Percentiles rank a stretch among this genome's conserved stretches.
These are phyloP conservation scores for Emydoidea blandingii DNA, from an alignment of 2,797 vertebrate species.

Conservation along the genomic window DNA sequence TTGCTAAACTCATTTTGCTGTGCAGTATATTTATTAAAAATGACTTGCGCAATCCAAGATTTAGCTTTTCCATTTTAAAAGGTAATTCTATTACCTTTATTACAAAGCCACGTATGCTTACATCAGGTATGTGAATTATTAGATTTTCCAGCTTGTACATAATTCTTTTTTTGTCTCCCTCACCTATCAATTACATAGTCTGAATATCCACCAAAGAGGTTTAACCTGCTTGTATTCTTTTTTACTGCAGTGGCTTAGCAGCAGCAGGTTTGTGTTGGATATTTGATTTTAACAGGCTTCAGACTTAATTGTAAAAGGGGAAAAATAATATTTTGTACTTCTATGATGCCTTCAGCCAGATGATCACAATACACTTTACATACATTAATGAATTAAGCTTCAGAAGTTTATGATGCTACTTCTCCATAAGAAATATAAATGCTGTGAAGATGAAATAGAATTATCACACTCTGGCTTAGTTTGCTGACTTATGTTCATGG, in stretches of 20 bases:
- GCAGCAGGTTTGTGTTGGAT: neutral
- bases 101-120: neutral
- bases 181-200: neutral
- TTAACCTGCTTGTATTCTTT: neutral
- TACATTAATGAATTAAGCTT: neutral
- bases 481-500: neutral
- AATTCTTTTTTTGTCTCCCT: neutral
- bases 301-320: neutral
- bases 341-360: neutral
- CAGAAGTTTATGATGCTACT: neutral
- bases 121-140: neutral
- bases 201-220: neutral
- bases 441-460: neutral
- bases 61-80: neutral
- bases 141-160: neutral
- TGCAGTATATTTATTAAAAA: neutral
- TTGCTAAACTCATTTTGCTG: neutral
- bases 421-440: neutral
- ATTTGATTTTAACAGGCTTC: neutral
- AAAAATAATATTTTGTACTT: neutral
- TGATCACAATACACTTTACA: neutral
- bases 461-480: neutral
- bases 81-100: neutral
- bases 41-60: neutral
- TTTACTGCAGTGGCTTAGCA: neutral